Evolutionary conservation across 2,113 vertebrate species (phyloP), one percentile per base, ranked within the genome.

Genomic region (Pionites leucogaster): DNA sequence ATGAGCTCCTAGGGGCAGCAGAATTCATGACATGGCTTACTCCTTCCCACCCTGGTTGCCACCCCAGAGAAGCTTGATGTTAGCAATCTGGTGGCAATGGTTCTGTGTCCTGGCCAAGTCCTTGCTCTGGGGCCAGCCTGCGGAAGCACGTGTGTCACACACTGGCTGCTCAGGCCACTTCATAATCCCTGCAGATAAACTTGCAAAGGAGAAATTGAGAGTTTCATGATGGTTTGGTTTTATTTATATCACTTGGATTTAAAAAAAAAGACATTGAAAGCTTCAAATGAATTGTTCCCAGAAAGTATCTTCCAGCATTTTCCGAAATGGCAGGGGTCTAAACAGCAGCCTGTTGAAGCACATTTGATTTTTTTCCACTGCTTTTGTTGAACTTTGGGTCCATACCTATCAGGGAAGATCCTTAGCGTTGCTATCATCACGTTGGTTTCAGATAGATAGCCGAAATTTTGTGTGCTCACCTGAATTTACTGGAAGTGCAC

Each of bases 1-100:
- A 16, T 72, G 31, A 81, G 23, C 39, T 25, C 5, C 0, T 0
- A 17, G 7, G 11, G 2, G 1, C 24, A 72, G 31, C 39, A 65
- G 41, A 3, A 4, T 37, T 89, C 46, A 46, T 0, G 1, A 4
- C 10, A 60, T 9, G 4, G 11, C 33, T 63, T 87, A 17, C 11
- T 62, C 35, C 33, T 78, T 79, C 33, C 22, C 17, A 10, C 13
- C 12, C 37, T 33, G 12, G 18, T 81, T 76, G 76, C 24, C 8
- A 53, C 8, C 20, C 16, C 12, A 11, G 39, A 64, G 53, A 74
- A 74, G 12, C 17, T 24, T 65, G 33, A 47, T 33, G 27, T 13
- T 39, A 47, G 9, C 37, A 33, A 11, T 12, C 19, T 42, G 37
- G 13, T 68, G 52, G 12, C 42, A 88, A 63, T 18, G 17, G 9